Percentiles rank a stretch among this genome's conserved stretches.
phyloP scores from a whole-genome alignment of 2,797 vertebrate genomes.

The Pteropus rufus region DNA sequence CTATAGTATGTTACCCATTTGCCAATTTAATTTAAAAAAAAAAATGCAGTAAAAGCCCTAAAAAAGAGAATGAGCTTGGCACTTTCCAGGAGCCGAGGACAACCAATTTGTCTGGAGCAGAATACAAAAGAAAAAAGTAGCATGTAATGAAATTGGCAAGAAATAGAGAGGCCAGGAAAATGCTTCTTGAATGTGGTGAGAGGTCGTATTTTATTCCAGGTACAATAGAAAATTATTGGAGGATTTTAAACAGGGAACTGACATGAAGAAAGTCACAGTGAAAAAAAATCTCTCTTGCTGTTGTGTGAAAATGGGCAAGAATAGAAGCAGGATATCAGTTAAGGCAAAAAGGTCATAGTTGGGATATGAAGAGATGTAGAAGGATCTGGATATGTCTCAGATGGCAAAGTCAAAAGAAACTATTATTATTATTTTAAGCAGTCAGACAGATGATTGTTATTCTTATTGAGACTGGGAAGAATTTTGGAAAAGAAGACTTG shows the following conservation, averaged over 20 bases:
- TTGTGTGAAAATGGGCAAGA: background rate
- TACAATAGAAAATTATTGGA: background rate
- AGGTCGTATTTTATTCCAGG: background rate
- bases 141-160: background rate
- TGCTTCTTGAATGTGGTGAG: background rate
- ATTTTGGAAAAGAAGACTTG: background rate
- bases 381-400: background rate
- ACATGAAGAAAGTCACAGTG: background rate
- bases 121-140: background rate
- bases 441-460: background rate
- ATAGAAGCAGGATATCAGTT: background rate
- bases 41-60: background rate
- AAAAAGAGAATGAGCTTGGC: background rate
- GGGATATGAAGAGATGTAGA: rapidly evolving
- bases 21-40: background rate
- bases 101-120: background rate
- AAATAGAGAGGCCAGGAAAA: background rate
- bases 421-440: background rate
- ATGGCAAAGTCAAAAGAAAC: background rate
- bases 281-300: background rate
- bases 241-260: background rate
- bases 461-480: background rate
- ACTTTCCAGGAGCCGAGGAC: background rate
- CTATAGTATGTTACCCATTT: background rate
- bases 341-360: background rate